Evolutionary conservation across 2,888 invertebrate species (phyloP).

Genomic region (Caenorhabditis macrosperma): DNA sequence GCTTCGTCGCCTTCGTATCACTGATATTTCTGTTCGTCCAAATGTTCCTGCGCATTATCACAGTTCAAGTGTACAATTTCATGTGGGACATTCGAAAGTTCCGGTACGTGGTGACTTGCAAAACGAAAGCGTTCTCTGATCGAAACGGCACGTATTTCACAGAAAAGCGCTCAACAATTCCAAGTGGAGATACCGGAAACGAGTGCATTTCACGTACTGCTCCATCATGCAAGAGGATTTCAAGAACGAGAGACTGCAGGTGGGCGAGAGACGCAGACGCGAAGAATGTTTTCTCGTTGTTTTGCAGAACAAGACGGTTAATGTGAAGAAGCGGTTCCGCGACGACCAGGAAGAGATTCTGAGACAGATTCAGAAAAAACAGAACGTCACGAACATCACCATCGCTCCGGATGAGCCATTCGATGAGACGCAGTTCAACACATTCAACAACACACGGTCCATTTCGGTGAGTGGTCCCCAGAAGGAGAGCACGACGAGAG

Average conservation of each 20-base stretch:
- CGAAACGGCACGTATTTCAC: slow-evolving; percentile 2
- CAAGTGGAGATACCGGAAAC: slow-evolving; percentile 78
- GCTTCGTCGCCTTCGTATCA: slow-evolving; percentile 78
- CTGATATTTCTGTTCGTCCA: slow-evolving; percentile 78
- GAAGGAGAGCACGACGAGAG: too few relatives aligned
- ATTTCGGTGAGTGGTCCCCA: background rate
- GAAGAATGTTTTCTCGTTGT: background rate
- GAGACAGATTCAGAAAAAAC: slow-evolving; percentile 65
- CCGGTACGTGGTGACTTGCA: slow-evolving; percentile 59
- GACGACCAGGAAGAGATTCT: slow-evolving; percentile 66
- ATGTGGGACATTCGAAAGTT: slow-evolving; percentile 77
- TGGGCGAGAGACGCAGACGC: slow-evolving; percentile 8
- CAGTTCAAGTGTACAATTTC: slow-evolving; percentile 78
- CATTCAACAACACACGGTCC: slow-evolving; percentile 13
- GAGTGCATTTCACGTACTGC: slow-evolving; percentile 79
- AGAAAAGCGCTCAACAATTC: slow-evolving; percentile 77
- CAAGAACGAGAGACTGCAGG: slow-evolving; percentile 61
- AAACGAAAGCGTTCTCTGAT: background rate
- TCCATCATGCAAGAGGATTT: slow-evolving; percentile 74
- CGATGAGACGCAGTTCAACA: slow-evolving; percentile 14
- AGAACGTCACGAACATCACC: slow-evolving; percentile 68
- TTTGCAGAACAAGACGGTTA: slow-evolving; percentile 58
- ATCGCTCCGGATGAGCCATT: slow-evolving; percentile 57
- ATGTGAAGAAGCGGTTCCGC: slow-evolving; percentile 57
- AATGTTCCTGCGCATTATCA: slow-evolving; percentile 77